Evolutionary conservation across 2,797 vertebrate species (phyloP).

Genomic region (Ciconia nigra): DNA sequence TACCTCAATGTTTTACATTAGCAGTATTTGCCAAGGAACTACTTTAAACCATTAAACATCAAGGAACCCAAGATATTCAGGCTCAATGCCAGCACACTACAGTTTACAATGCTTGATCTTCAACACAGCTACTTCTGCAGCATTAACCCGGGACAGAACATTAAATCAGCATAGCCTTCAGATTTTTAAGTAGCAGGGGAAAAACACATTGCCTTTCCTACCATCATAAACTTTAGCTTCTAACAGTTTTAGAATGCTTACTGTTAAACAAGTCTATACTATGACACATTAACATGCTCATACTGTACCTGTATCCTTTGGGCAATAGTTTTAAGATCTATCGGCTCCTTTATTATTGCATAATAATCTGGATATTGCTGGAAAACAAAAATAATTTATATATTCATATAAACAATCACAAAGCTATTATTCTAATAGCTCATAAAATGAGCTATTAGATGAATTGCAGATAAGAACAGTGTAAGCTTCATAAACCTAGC

Average conservation of each 20-base stretch:
- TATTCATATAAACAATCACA: not conserved
- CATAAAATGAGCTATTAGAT: not conserved
- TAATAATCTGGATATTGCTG: slow-evolving; percentile 99
- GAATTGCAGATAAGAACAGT: not conserved
- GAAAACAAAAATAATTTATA: slow-evolving; percentile 58
- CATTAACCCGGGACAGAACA: not conserved
- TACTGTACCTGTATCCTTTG: slow-evolving; percentile 93
- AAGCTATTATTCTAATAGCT: not conserved
- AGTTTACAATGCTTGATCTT: not conserved
- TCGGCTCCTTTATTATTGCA: slow-evolving; percentile 98
- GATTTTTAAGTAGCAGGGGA: not conserved
- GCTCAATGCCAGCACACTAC: not conserved
- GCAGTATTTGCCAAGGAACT: not conserved
- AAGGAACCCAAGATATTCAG: not conserved
- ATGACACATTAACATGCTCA: not conserved
- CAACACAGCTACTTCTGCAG: not conserved
- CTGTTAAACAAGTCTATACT: not conserved
- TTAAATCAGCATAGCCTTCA: not conserved
- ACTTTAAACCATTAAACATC: not conserved
- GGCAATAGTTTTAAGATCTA: slow-evolving; percentile 94
- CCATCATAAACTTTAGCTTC: not conserved
- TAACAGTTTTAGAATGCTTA: not conserved
- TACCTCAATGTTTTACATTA: not conserved
- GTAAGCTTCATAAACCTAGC: not conserved
- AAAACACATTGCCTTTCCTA: not conserved